Evolutionary conservation across 2,888 invertebrate species (phyloP).

Genomic region (Nipponacmea schrenckii): DNA sequence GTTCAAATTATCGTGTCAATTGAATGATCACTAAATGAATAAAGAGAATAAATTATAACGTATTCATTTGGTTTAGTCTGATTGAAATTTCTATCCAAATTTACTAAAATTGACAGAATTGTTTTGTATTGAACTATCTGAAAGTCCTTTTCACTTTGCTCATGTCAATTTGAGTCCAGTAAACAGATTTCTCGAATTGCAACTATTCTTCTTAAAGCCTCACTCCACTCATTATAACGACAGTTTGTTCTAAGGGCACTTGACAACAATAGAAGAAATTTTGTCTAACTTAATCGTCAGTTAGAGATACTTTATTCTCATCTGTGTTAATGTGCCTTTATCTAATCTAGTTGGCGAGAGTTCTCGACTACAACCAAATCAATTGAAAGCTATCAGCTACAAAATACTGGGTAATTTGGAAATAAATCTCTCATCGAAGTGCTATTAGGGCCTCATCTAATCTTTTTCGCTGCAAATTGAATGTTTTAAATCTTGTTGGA

Average conservation of each 20-base stretch:
- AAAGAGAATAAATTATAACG: constrained; percentile 15
- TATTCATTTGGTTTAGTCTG: constrained; percentile 10
- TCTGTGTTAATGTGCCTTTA: constrained; percentile 39
- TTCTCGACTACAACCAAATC: constrained; percentile 34
- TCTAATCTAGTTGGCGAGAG: constrained; percentile 38
- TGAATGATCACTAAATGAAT: constrained; percentile 15
- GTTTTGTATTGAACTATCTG: constrained; percentile 4
- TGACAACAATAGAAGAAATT: constrained; percentile 17
- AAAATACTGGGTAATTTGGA: constrained; percentile 41
- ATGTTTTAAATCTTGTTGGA: constrained; percentile 45
- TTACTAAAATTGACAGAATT: not conserved
- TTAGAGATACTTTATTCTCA: constrained; percentile 14
- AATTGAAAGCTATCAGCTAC: constrained; percentile 38
- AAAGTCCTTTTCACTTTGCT: not conserved
- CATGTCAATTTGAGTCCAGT: not conserved
- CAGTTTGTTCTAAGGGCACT: constrained; percentile 11
- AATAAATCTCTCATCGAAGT: constrained; percentile 42
- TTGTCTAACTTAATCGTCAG: constrained; percentile 15
- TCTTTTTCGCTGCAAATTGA: constrained; percentile 42
- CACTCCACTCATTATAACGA: not conserved
- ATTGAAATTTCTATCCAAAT: constrained; percentile 16
- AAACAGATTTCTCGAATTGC: constrained; percentile 2
- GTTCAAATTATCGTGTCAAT: not conserved
- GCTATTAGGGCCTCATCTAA: constrained; percentile 40
- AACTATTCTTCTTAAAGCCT: not conserved